Evolutionary conservation across 2,113 vertebrate genomes (phyloP), one percentile per base, ranked within the genome.

Genomic region (Solea senegalensis): DNA sequence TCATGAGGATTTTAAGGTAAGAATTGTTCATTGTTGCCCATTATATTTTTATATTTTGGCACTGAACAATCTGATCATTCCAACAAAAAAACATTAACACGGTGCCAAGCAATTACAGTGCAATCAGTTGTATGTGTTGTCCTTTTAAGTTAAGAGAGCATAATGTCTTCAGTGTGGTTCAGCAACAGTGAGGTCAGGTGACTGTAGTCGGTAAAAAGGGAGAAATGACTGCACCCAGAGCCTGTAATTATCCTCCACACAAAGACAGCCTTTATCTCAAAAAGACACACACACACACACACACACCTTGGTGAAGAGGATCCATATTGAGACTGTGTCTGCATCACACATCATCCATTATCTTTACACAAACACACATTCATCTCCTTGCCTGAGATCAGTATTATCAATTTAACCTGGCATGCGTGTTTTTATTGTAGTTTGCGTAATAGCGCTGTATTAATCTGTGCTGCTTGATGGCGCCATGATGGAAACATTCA

Each of bases 261-360:
- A 81, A 74, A 57, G 44, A 46, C 58, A 65, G 55, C 40, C 61
- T 62, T 63, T 74, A 72, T 63, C 70, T 56, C 65, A 39, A 14
- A 40, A 15, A 48, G 2, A 48, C 45, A 40, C 9, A 21, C 21
- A 21, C 21, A 21, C 21, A 5, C 59, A 52, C 67, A 48, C 45
- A 40, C 9, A 65, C 45, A 65, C 44, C 12, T 49, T 26, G 40
- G 26, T 53, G 43, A 5, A 61, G 15, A 63, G 15, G 41, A 59
- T 78, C 49, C 43, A 28, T 44, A 54, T 12, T 56, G 41, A 59
- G 26, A 59, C 48, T 62, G 44, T 10, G 39, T 26, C 49, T 54
- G 44, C 27, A 55, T 60, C 44, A 16, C 34, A 14, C 21, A 48
- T 15, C 15, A 40, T 41, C 44, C 34, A 53, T 63, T 72, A 68